Base-by-base conservation (phyloP, 1,140 invertebrate genomes). In the Ostrea denselamellosa region DNA sequence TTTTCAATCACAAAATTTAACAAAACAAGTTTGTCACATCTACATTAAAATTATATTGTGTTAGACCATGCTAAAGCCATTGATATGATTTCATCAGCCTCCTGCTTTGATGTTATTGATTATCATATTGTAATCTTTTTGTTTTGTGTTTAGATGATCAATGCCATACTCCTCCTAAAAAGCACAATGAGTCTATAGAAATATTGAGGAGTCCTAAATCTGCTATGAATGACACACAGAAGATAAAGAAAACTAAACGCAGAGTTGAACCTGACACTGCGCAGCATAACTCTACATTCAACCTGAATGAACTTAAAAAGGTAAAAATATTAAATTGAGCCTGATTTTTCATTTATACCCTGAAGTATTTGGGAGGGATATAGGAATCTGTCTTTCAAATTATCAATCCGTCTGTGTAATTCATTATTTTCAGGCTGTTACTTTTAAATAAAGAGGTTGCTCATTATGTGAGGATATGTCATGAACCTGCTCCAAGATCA, bases 201-300 rank as follows among this genome's bases (percentile, higher is more conserved):
- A 90, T 91, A 85, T 81, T 90, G 84, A 85, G 82, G 58, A 86
- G 90, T 28, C 91, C 91, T 54, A 91, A 88, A 28, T 92, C 93
- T 52, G 93, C 93, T 17, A 93, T 93, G 81, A 94, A 94, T 91
- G 93, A 94, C 83, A 94, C 93, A 56, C 87, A 90, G n/a, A 93
- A 93, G 77, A 90, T 92, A 44, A 93, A 92, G 83, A 93, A 91
- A 85, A 92, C 91, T 22, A 92, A 91, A 86, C 88, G 86, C 85
- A 82, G 90, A 85, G 90, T 91, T 19, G 89, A 86, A 85, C 86
- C 89, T 12, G 87, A 88, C 17, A 77, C 56, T 34, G 83, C 91
- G 17, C 85, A 82, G 54, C 86, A 86, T 14, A 90, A 91, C 62
- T 90, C 89, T 8, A 71, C 90, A 58, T 87, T 92, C 77, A 92